A percentile compares a stretch with the other conserved stretches of the same genome.
Conservation (phyloP, 1,140 invertebrate genomes). For the Polypedilum vanderplanki region DNA sequence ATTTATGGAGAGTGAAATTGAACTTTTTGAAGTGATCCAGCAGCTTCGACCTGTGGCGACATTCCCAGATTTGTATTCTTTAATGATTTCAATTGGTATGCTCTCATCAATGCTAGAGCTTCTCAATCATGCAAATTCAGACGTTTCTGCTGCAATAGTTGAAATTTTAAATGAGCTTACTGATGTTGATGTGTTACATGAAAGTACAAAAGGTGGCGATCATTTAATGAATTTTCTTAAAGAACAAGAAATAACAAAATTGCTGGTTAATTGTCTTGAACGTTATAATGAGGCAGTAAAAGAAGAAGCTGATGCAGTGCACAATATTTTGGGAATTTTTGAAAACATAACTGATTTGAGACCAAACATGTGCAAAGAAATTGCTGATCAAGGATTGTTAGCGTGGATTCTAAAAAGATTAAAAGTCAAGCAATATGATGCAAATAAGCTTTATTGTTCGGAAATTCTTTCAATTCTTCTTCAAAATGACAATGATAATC, state of each 20-base stretch:
- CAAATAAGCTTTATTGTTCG: conserved; percentile 91
- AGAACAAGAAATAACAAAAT: conserved; percentile 83
- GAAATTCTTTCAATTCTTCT: conserved; percentile 94
- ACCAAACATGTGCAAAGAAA: conserved; percentile 73
- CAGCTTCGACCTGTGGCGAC: conserved; percentile 92
- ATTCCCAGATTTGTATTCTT: conserved; percentile 88
- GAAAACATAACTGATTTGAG: conserved; percentile 90
- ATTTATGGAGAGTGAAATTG: conserved; percentile 99
- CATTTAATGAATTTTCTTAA: conserved; percentile 70
- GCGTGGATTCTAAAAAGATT: conserved; percentile 88
- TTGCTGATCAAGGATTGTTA: conserved; percentile 82
- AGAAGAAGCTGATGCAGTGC: conserved; percentile 94
- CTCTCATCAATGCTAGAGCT: conserved; percentile 88
- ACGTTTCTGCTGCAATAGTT: conserved; percentile 76
- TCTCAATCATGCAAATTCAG: conserved; percentile 94
- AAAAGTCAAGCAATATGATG: conserved; percentile 82
- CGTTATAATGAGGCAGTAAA: conserved; percentile 88
- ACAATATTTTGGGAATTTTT: conserved; percentile 87
- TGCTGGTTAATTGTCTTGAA: conserved; percentile 80
- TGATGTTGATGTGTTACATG: conserved; percentile 91
- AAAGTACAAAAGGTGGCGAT: conserved; percentile 76
- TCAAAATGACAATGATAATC: conserved; percentile 80
- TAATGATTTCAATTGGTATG: conserved; percentile 82
- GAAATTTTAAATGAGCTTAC: conserved; percentile 87
- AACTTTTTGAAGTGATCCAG: conserved; percentile 85